These are phyloP conservation scores for Drosophila ananassae DNA, from an alignment of 1,140 invertebrate species.

Conservation along the genomic window DNA sequence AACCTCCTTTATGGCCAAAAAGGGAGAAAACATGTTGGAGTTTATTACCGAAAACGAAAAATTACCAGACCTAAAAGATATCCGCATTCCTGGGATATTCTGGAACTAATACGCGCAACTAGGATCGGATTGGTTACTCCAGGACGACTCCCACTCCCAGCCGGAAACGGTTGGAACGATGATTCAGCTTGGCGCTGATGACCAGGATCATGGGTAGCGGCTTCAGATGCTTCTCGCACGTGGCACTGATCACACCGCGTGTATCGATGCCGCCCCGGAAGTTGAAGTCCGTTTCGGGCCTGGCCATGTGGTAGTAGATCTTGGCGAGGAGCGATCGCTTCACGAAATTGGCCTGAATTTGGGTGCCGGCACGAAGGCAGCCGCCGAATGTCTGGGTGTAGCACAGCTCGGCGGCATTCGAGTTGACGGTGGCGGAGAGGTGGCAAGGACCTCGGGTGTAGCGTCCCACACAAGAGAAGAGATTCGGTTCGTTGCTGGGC, in stretches of 20 bases:
- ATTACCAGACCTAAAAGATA: no score
- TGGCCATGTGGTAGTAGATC: background rate
- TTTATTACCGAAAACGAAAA: background rate
- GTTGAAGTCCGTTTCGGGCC: background rate
- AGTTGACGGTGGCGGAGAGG: background rate
- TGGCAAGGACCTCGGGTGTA: background rate
- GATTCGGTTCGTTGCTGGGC: background rate
- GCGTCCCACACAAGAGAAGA: background rate
- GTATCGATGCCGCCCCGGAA: constrained; percentile 1
- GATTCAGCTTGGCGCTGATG: background rate
- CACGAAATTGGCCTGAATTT: background rate
- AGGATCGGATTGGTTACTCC: background rate
- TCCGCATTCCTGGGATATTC: background rate
- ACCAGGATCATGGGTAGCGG: background rate
- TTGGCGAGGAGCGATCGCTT: background rate
- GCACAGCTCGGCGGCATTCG: background rate
- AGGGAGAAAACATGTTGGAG: background rate
- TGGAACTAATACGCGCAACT: no score
- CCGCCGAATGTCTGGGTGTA: background rate
- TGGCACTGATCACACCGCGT: background rate
- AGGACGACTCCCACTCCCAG: background rate
- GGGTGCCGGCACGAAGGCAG: background rate
- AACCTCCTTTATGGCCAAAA: background rate
- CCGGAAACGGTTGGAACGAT: background rate
- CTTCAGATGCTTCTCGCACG: background rate